A percentile compares a stretch with the other conserved stretches of the same genome.
These are phyloP conservation scores for Rhinopomastus cyanomelas DNA, from an alignment of 2,113 vertebrate species.

Conservation along the genomic window DNA sequence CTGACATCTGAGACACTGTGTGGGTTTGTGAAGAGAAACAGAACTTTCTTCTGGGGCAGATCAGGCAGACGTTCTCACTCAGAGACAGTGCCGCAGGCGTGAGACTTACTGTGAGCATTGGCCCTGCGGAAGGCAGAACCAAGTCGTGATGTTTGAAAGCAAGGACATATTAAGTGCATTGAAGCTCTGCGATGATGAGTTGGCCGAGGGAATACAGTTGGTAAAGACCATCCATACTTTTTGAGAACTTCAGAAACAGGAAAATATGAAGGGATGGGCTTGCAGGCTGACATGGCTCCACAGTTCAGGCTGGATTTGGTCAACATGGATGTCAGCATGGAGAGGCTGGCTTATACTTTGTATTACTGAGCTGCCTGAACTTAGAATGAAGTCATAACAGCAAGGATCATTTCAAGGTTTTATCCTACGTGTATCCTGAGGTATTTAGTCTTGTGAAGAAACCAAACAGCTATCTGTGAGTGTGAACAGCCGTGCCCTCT, in stretches of 20 bases:
- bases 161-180: neutral
- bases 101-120: neutral
- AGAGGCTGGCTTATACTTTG: neutral
- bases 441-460: neutral
- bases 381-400: neutral
- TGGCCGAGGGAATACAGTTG: neutral
- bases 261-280: neutral
- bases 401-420: neutral
- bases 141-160: neutral
- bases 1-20: neutral
- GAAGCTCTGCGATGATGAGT: neutral
- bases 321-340: rapidly evolving
- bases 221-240: neutral
- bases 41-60: neutral
- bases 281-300: neutral
- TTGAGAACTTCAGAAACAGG: neutral
- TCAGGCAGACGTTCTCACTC: neutral
- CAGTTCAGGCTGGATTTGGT: neutral
- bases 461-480: neutral
- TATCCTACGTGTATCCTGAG: neutral
- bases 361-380: neutral
- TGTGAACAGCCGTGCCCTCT: neutral
- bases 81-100: rapidly evolving
- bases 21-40: neutral
- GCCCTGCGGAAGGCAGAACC: neutral